Base-by-base conservation (phyloP, 2,888 invertebrate genomes). In the Coelinius sp. region DNA sequence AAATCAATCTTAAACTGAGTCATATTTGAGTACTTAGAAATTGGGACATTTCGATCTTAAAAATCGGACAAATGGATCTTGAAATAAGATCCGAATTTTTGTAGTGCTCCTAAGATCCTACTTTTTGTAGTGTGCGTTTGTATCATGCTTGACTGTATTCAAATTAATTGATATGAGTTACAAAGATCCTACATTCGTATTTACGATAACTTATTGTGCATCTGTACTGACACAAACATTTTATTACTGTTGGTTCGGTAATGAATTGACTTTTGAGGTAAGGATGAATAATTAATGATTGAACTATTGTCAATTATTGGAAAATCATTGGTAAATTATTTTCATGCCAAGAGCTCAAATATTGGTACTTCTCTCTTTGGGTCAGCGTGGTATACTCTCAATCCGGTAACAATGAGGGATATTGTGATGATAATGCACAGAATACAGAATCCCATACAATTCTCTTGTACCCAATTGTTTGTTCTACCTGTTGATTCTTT, bases 211-310 rank as follows among this genome's bases (percentile, higher is more conserved):
- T 7, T 22, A 63, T 7, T n/a, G 75, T 10, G 41, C 35, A 1
- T 75, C 75, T 7, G 77, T 77, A 31, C 12, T 80, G 8, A 41
- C 56, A 20, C 71, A 79, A 44, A 77, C 78, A 22, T 77, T 76
- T 25, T 62, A 75, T 31, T 77, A 73, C 49, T 79, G 79, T 8
- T 78, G 78, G 77, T 78, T 68, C 35, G 79, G 80, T 2, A 78
- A 77, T 52, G 73, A 78, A 20, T 66, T 79, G 10, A 75, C 64
- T 7, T 1, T 73, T 2, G 76, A 75, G 73, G 79, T 77, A 22
- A 69, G 20, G 31, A 31, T 6, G 31, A 31, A 31, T 4, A 31
- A 31, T 56, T 52, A 38, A 62, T 31, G 4, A 31, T 31, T 8
- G 5, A 17, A 49, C 5, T 49, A 6, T 6, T 31, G 31, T 4